A percentile compares a stretch with the other conserved stretches of the same genome.
phyloP scores from a whole-genome alignment of 2,113 vertebrate genomes.

The Atlantisia rogersi region DNA sequence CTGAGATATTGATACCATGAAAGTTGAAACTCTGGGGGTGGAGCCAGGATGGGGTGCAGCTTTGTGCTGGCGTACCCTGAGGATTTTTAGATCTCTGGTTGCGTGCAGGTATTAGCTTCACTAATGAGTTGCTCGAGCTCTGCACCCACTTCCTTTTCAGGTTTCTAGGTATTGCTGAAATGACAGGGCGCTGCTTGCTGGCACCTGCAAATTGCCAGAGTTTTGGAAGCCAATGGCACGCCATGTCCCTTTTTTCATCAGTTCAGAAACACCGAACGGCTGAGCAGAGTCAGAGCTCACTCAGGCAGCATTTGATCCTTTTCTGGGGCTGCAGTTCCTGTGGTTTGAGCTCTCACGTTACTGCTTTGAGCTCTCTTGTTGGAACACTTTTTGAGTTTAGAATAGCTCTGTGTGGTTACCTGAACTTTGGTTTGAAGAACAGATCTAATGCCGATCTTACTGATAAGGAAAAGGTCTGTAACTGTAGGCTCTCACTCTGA shows the following conservation, averaged over 20 bases:
- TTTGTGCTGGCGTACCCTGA: not conserved
- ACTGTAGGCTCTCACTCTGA: not conserved
- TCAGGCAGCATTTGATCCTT: conserved; percentile 33
- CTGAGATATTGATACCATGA: not conserved
- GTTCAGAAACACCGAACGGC: not conserved
- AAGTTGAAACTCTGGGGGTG: not conserved
- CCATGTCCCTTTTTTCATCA: not conserved
- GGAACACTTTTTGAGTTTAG: conserved; percentile 23
- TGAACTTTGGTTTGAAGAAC: not conserved
- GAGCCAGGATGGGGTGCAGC: not conserved
- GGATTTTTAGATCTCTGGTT: not conserved
- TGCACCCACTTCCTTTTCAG: not conserved
- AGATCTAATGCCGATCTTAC: not conserved
- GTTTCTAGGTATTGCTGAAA: not conserved
- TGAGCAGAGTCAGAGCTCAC: conserved; percentile 15
- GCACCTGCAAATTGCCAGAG: not conserved
- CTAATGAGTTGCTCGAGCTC: not conserved
- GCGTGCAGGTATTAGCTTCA: not conserved
- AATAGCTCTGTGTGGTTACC: not conserved
- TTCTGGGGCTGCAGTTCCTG: not conserved
- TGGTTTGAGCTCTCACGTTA: not conserved
- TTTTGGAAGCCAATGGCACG: not conserved
- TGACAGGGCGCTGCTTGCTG: not conserved
- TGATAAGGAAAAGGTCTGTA: not conserved
- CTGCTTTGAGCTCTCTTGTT: not conserved